Base-by-base conservation (phyloP, 2,797 vertebrate species). In the Chelmon rostratus region DNA sequence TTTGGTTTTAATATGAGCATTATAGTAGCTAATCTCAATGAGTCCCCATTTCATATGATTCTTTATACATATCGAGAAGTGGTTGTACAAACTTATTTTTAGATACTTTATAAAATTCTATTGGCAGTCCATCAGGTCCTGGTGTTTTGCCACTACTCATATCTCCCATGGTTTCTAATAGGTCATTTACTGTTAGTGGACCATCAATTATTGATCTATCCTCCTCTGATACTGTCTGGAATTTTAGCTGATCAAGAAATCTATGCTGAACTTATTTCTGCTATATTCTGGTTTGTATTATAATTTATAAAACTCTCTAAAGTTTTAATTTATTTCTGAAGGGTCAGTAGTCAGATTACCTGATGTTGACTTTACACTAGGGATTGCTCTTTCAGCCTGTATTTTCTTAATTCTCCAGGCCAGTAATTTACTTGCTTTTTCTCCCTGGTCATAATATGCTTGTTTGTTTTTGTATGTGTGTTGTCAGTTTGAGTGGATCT, bases 211-310 rank as follows among this genome's bases (percentile, higher is more conserved):
- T 42, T 44, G 2, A 19, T 44, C 42, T 28, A 11, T 44, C 13
- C 2, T 62, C 16, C 1, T 62, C 38, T 19, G 15, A 25, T 62
- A 44, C 10, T 5, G 38, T 62, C 40, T 0, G 23, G 28, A 62
- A 62, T 62, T 25, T n/a, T 4, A 62, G 25, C 23, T 18, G n/a
- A 23, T 62, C 4, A 10, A 62, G 37, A 18, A 62, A 62, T 15
- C 15, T 10, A 0, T 62, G 44, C 15, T 42, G 8, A 1, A 8
- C 38, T 10, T 12, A 0, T 25, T 18, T 25, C 10, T 59, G 42
- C n/a, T 28, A 42, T 8, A 62, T 62, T 62, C 38, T 15, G 59
- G 42, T 62, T 62, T 42, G n/a, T n/a, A n/a, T n/a, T n/a, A n/a
- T n/a, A n/a, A n/a, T n/a, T n/a, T n/a, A n/a, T n/a, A n/a, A n/a